Evolutionary conservation across 2,888 invertebrate genomes (phyloP).

Genomic region (Oeneis ivallda): DNA sequence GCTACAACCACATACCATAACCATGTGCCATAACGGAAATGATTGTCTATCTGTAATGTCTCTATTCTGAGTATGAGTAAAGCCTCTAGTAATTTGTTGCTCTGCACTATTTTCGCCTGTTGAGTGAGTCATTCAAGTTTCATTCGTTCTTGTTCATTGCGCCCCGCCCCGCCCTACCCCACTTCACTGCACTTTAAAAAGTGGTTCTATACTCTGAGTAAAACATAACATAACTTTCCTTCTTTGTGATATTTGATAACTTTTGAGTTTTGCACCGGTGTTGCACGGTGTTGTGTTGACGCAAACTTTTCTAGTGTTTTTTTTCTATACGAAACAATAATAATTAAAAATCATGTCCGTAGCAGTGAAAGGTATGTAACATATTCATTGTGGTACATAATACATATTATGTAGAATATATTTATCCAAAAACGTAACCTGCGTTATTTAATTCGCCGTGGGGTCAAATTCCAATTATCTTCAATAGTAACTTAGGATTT

Average conservation of each 20-base stretch:
- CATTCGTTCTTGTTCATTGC: no score
- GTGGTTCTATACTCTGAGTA: no score
- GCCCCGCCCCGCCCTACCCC: no score
- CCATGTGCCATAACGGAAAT: no score
- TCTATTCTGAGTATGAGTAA: no score
- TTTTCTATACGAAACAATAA: slow-evolving; percentile 1
- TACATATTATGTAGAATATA: background rate
- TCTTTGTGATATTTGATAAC: background rate
- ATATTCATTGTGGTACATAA: slow-evolving; percentile 4
- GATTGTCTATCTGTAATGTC: no score
- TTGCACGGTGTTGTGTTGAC: slow-evolving; percentile 23
- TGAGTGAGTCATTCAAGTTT: no score
- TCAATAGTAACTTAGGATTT: background rate
- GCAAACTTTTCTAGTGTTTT: slow-evolving; percentile 27
- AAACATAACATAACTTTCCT: no score
- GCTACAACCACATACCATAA: no score
- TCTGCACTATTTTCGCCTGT: no score
- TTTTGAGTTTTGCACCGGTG: slow-evolving; percentile 17
- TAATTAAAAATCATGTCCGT: slow-evolving; percentile 60
- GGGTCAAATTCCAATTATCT: slow-evolving; percentile 55
- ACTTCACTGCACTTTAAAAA: no score
- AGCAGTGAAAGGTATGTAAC: slow-evolving; percentile 68
- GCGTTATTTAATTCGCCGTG: slow-evolving; percentile 26
- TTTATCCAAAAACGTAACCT: background rate
- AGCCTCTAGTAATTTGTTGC: no score